Evolutionary conservation across 2,888 invertebrate species (phyloP).

Genomic region (Drosophila emarginata): DNA sequence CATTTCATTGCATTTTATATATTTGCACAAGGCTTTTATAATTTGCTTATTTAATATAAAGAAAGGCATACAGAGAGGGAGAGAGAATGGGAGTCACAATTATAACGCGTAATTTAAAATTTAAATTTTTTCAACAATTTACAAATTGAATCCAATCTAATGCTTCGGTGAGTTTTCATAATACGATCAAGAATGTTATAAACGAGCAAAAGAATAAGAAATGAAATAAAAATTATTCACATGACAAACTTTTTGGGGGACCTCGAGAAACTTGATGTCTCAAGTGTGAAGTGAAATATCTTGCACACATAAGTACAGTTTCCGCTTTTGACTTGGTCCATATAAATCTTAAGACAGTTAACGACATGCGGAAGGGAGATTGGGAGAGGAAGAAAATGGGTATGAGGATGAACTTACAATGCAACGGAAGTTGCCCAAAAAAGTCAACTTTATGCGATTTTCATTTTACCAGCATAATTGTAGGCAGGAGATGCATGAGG

Average conservation of each 20-base stretch:
- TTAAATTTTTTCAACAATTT: slow-evolving; percentile 15
- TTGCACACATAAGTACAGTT: slow-evolving; percentile 65
- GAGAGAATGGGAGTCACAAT: slow-evolving; percentile 42
- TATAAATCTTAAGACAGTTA: slow-evolving; percentile 75
- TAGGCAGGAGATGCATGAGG: slow-evolving; percentile 25
- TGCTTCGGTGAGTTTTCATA: slow-evolving; percentile 41
- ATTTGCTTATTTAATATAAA: slow-evolving; percentile 58
- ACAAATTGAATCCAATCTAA: slow-evolving; percentile 59
- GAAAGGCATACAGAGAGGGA: slow-evolving; percentile 38
- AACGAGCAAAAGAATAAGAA: slow-evolving; percentile 37
- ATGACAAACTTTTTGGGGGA: slow-evolving; percentile 60
- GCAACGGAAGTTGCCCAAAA: slow-evolving; percentile 51
- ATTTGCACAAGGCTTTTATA: slow-evolving; percentile 53
- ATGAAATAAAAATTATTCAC: slow-evolving; percentile 57
- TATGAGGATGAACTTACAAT: slow-evolving; percentile 48
- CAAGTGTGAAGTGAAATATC: slow-evolving; percentile 68
- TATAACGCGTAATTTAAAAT: slow-evolving; percentile 58
- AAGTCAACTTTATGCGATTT: slow-evolving; percentile 59
- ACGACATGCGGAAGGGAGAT: slow-evolving; percentile 63
- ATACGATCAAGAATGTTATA: slow-evolving; percentile 20
- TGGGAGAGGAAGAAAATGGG: not conserved
- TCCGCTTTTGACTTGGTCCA: slow-evolving; percentile 65
- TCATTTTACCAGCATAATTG: slow-evolving; percentile 64
- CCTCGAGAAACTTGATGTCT: slow-evolving; percentile 65
- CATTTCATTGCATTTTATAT: slow-evolving; percentile 49